phyloP scores from a whole-genome alignment of 2,797 vertebrate genomes.

The Rhinophrynus dorsalis region DNA sequence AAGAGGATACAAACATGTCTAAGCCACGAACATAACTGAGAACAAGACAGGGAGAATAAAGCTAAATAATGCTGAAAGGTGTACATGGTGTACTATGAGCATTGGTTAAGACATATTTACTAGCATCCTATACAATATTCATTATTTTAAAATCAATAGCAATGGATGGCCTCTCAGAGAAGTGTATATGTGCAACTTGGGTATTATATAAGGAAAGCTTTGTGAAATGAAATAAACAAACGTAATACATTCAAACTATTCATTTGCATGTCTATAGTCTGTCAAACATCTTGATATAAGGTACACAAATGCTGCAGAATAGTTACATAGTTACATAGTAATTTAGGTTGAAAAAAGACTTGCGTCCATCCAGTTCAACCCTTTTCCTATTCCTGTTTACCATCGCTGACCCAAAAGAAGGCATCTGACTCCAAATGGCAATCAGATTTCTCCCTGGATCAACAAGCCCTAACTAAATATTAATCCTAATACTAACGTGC shows the following conservation, averaged over 20 bases:
- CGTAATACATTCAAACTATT: neutral
- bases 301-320: neutral
- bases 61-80: neutral
- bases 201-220: neutral
- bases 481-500: too few relatives aligned
- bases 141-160: neutral
- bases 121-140: neutral
- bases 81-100: neutral
- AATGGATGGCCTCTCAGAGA: neutral
- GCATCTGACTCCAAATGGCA: too few relatives aligned
- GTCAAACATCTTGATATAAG: neutral
- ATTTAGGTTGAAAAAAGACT: too few relatives aligned
- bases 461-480: too few relatives aligned
- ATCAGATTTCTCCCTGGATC: too few relatives aligned
- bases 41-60: neutral
- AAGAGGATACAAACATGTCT: conserved; percentile 7
- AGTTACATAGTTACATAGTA: too few relatives aligned
- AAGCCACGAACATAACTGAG: conserved; percentile 37
- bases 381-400: too few relatives aligned
- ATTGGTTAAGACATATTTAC: neutral
- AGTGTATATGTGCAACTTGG: neutral
- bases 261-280: neutral
- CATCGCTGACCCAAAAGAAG: too few relatives aligned
- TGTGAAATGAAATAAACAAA: neutral
- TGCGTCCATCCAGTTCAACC: too few relatives aligned